phyloP scores from a whole-genome alignment of 2,113 vertebrate genomes.

The Hylia prasina region DNA sequence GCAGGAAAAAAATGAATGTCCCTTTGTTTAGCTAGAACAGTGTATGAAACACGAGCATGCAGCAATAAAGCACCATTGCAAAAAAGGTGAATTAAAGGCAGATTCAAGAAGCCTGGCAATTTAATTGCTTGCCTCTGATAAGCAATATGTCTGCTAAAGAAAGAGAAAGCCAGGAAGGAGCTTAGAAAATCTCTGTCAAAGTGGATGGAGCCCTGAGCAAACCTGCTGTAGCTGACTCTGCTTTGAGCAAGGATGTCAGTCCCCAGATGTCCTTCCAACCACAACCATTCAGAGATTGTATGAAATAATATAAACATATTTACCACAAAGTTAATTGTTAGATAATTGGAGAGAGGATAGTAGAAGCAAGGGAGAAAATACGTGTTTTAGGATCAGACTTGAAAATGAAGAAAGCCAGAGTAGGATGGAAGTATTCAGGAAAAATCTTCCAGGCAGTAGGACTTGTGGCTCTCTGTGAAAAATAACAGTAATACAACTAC shows the following conservation, averaged over 20 bases:
- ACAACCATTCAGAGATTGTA: background rate
- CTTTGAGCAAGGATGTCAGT: background rate
- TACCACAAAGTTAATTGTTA: background rate
- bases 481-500: conserved; percentile 12
- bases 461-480: background rate
- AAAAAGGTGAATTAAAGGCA: background rate
- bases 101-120: background rate
- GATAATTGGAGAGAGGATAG: background rate
- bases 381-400: background rate
- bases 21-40: background rate
- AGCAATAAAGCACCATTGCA: background rate
- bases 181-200: background rate
- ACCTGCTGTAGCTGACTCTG: background rate
- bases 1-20: background rate
- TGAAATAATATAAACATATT: background rate
- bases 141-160: background rate
- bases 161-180: background rate
- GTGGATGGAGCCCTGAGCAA: background rate
- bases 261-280: background rate
- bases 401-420: background rate
- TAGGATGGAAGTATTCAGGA: background rate
- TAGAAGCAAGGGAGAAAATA: background rate
- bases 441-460: background rate
- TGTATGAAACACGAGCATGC: background rate
- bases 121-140: background rate